These are phyloP conservation scores for Sinella curviseta DNA, from an alignment of 1,140 invertebrate genomes.

Conservation along the genomic window DNA sequence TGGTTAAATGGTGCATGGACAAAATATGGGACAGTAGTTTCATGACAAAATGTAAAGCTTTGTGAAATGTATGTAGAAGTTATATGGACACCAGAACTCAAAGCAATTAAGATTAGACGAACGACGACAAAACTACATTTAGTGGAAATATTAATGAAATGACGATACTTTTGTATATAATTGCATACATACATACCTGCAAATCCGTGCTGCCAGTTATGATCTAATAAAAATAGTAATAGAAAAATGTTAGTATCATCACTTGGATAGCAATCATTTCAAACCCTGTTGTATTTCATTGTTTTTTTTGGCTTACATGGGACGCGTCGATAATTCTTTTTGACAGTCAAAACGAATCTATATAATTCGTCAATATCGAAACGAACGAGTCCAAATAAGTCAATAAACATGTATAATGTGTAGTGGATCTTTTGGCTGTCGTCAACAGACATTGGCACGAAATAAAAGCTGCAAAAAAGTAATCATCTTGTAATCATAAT, in stretches of 20 bases:
- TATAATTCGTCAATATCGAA: constrained; percentile 67
- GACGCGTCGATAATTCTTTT: constrained; percentile 78
- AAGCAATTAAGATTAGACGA: too few relatives aligned
- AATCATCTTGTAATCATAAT: background rate
- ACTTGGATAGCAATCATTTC: background rate
- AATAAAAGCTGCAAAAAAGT: constrained; percentile 64
- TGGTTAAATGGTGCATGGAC: background rate
- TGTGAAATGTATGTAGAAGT: too few relatives aligned
- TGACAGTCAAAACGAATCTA: constrained; percentile 74
- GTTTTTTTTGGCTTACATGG: constrained; percentile 62
- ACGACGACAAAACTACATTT: too few relatives aligned
- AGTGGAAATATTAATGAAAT: too few relatives aligned
- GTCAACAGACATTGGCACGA: constrained; percentile 69
- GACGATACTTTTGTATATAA: too few relatives aligned
- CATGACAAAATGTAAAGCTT: too few relatives aligned
- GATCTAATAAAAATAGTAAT: constrained; percentile 56
- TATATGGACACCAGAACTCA: too few relatives aligned
- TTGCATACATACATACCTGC: constrained; percentile 52
- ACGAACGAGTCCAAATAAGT: constrained; percentile 65
- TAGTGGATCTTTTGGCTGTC: constrained; percentile 68
- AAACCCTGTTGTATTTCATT: too few relatives aligned
- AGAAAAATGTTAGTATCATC: too few relatives aligned
- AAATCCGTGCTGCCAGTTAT: constrained; percentile 85
- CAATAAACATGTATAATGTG: constrained; percentile 76
- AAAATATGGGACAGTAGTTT: too few relatives aligned